Evolutionary conservation across 2,888 invertebrate genomes (phyloP).

Genomic region (Cosmopolites sordidus): DNA sequence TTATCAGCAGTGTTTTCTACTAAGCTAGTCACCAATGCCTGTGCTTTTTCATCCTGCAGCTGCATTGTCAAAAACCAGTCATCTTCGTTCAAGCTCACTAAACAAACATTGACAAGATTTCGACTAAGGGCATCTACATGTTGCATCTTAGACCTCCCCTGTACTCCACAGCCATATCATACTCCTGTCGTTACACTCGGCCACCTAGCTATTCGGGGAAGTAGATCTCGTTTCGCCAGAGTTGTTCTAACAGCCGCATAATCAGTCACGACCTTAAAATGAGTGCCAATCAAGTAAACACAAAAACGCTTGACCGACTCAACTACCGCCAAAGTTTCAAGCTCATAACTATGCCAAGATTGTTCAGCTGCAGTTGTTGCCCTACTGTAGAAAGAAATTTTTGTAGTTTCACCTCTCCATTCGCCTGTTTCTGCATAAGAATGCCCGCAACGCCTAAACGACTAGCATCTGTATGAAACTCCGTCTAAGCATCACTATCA

Average conservation of each 20-base stretch:
- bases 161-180: slow-evolving; percentile 26
- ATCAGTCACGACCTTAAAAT: slow-evolving; percentile 31
- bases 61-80: slow-evolving; percentile 33
- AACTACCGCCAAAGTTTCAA: slow-evolving; percentile 31
- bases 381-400: slow-evolving; percentile 35
- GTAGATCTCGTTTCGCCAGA: slow-evolving; percentile 26
- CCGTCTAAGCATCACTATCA: slow-evolving; percentile 26
- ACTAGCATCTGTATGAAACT: slow-evolving; percentile 37
- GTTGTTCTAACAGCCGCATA: slow-evolving; percentile 29
- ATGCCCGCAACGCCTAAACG: slow-evolving; percentile 31
- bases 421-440: slow-evolving; percentile 27
- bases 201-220: slow-evolving; percentile 31
- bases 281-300: slow-evolving; percentile 24
- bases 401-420: background rate
- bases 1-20: slow-evolving; percentile 10
- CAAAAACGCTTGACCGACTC: slow-evolving; percentile 27
- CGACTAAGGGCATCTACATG: slow-evolving; percentile 25
- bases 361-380: slow-evolving; percentile 34
- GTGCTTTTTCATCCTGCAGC: slow-evolving; percentile 26
- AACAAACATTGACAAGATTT: slow-evolving; percentile 6
- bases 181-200: slow-evolving; percentile 28
- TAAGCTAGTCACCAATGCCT: slow-evolving; percentile 17
- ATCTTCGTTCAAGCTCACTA: slow-evolving; percentile 19
- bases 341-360: slow-evolving; percentile 28
- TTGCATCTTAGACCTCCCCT: slow-evolving; percentile 13